Conservation (phyloP, 1,140 invertebrate genomes). For the Bicyclus anynana region DNA sequence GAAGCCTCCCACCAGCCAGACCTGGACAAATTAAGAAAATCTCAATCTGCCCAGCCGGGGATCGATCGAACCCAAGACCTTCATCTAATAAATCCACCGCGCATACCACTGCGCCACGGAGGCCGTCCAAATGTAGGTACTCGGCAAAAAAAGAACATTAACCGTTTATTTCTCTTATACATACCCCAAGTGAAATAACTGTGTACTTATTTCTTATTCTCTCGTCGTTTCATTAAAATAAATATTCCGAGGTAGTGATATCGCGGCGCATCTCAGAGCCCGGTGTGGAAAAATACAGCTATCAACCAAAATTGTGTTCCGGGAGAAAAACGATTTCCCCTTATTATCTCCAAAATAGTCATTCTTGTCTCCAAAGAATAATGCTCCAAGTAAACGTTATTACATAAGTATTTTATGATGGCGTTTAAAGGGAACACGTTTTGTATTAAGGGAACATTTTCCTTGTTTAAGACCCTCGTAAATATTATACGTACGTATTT, state of each 20-base stretch:
- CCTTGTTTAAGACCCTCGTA: conserved; percentile 22
- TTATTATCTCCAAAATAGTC: conserved; percentile 24
- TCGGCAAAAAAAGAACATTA: too few relatives aligned
- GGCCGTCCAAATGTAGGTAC: too few relatives aligned
- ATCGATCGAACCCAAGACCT: too few relatives aligned
- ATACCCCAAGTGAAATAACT: neutral
- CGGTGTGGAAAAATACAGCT: conserved; percentile 10
- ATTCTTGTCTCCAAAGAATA: conserved; percentile 21
- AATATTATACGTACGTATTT: conserved; percentile 15
- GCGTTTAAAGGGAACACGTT: conserved; percentile 26
- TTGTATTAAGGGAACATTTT: conserved; percentile 23
- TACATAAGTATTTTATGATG: conserved; percentile 25
- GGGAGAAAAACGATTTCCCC: conserved; percentile 20
- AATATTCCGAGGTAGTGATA: conserved; percentile 38
- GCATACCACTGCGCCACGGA: too few relatives aligned
- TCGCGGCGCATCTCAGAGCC: conserved; percentile 24
- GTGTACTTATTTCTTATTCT: conserved; percentile 2
- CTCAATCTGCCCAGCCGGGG: too few relatives aligned
- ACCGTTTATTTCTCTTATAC: too few relatives aligned
- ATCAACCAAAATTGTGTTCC: conserved; percentile 19
- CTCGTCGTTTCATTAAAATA: conserved; percentile 39
- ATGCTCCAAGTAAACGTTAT: conserved; percentile 21
- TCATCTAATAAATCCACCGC: too few relatives aligned
- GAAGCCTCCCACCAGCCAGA: too few relatives aligned
- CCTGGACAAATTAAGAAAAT: too few relatives aligned